Evolutionary conservation across 2,797 vertebrate genomes (phyloP).

Genomic region (Bovichtus diacanthus): DNA sequence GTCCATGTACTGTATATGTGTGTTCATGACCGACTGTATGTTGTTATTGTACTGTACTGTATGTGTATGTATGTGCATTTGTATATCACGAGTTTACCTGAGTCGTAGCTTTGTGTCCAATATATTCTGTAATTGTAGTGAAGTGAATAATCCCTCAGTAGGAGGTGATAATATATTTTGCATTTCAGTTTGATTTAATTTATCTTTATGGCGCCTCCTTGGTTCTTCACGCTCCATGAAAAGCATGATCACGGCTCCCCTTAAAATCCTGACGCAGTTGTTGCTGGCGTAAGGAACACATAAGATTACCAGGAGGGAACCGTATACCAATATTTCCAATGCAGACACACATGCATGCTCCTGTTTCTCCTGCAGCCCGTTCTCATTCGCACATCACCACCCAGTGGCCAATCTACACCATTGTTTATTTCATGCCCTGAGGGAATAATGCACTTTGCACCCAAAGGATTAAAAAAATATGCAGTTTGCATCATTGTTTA

Average conservation of each 20-base stretch:
- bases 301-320: not conserved
- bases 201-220: conserved; percentile 37
- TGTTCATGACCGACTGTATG: conserved; percentile 32
- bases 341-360: not conserved
- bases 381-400: conserved; percentile 41
- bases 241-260: not conserved
- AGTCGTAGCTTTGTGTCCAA: conserved; percentile 55
- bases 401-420: conserved; percentile 40
- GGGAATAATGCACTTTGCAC: conserved; percentile 23
- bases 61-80: conserved; percentile 57
- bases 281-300: not conserved
- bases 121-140: conserved; percentile 56
- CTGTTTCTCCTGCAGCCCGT: not conserved
- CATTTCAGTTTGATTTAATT: conserved; percentile 57
- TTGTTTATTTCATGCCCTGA: not conserved
- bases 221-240: not conserved
- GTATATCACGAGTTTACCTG: conserved; percentile 54
- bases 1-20: conserved; percentile 71
- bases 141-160: conserved; percentile 38
- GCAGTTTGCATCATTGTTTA: conserved; percentile 25
- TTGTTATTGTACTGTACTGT: conserved; percentile 63
- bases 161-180: conserved; percentile 44
- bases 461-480: conserved; percentile 9
- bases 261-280: not conserved
- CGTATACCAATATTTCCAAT: not conserved